Conservation (phyloP, 1,140 invertebrate genomes). For the Brachionus sp. region DNA sequence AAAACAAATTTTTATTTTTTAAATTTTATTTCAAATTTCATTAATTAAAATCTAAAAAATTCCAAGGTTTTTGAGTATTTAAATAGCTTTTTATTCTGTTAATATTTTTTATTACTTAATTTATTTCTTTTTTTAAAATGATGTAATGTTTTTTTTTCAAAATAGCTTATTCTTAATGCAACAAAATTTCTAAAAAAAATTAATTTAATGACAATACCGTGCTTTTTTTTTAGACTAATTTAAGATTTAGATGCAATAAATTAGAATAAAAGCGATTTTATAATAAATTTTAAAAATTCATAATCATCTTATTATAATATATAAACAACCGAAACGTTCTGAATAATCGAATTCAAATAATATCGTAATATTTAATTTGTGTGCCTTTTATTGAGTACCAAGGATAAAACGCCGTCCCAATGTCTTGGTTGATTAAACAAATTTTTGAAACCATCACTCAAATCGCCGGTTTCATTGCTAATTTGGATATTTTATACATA, state of each 20-base stretch:
- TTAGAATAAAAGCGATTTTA: not conserved
- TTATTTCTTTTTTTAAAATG: not conserved
- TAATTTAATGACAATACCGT: not conserved
- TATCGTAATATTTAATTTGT: not conserved
- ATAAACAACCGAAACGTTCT: not conserved
- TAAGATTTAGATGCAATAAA: not conserved
- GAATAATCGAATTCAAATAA: not conserved
- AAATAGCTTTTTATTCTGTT: too few species aligned
- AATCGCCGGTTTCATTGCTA: not conserved
- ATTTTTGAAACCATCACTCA: not conserved
- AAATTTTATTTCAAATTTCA: not conserved
- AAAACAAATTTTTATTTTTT: not conserved
- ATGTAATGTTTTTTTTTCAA: not conserved
- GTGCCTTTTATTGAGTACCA: not conserved
- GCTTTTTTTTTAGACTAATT: not conserved
- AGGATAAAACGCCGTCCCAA: not conserved
- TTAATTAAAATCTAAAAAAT: not conserved
- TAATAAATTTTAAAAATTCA: not conserved
- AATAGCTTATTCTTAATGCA: not conserved
- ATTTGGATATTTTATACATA: slow-evolving; percentile 36
- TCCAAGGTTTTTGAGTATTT: not conserved
- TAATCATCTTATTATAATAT: not conserved
- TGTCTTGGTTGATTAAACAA: slow-evolving; percentile 1
- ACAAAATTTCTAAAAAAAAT: not conserved
- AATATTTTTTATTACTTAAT: not conserved